Evolutionary conservation across 1,140 invertebrate genomes (phyloP), one percentile per base, ranked within the genome.

Genomic region (Belonocnema kinseyi): DNA sequence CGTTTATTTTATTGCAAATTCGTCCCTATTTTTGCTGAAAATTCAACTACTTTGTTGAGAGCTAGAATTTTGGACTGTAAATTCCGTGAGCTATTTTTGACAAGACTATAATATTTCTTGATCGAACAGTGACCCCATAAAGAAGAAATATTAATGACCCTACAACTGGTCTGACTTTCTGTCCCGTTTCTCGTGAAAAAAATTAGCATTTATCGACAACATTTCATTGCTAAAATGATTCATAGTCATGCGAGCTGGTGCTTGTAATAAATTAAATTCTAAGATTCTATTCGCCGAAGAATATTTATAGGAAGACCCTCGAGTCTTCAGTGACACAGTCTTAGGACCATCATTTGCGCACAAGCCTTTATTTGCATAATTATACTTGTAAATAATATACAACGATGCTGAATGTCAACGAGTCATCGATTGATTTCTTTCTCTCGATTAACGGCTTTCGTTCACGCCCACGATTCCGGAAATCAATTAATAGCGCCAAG

Each of bases 301-400:
- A 53, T 54, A 73, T 17, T 51, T 50, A 33, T 70, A 46, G 11
- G n/a, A 17, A 19, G 33, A 66, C 16, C 33, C 56, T 21, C 51
- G 72, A 21, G 53, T 54, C 53, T 19, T 54, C 17, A n/a, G 54
- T 53, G 72, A 74, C 52, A 53, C 52, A 40, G 54, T 73, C 61
- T 46, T 19, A 66, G 66, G 12, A 5, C 73, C 54, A 17, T 77
- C 73, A 70, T 58, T 53, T 53, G 46, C 54, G 71, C 46, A 46
- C 52, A 66, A 51, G 58, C 19, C 26, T 52, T 16, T 72, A 79
- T 79, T 82, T 82, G 72, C 80, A 79, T 82, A 79, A 82, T 82
- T 82, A 77, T 74, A 75, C 77, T 79, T 82, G 70, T 77, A 79
- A 79, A 77, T 77, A 79, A 76, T 74, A 76, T 70, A 50, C 50